Base-by-base conservation (phyloP, 2,888 invertebrate species). In the Diaperis boleti region DNA sequence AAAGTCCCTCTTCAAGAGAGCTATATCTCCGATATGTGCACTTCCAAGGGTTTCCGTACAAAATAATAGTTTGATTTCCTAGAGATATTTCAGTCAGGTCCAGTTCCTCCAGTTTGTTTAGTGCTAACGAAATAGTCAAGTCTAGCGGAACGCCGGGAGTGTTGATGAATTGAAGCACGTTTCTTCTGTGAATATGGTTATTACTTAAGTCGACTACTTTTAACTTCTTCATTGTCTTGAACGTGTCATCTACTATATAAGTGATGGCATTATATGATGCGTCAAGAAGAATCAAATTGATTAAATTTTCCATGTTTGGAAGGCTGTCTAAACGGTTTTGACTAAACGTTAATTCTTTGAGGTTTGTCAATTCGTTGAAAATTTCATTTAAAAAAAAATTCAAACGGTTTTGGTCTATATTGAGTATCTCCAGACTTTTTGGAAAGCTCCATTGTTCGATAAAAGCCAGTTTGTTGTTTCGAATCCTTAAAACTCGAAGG, bases 31-130 rank as follows among this genome's bases (percentile, higher is more conserved):
- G 42, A 14, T 29, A 1, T 20, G n/a, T 15, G 14, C 55, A 55
- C 7, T n/a, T 10, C 55, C 55, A 55, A 2, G 42, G 55, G 29
- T 55, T 55, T 22, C 42, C 55, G 11, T 29, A 55, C n/a, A 55
- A 10, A 7, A 55, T n/a, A 6, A 33, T 1, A 11, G 11, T 10
- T 4, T 33, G 33, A 11, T 33, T 4, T 10, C 5, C 11, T 1
- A 33, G 11, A 33, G 2, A 2, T 1, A 2, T 11, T 2, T 13
- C 33, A 5, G n/a, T 11, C 2, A 33, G 11, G 4, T 11, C 1
- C 13, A 33, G 11, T n/a, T 8, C 31, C 10, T 31, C n/a, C n/a
- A 31, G n/a, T 4, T n/a, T 4, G n/a, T 31, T 31, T 3, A 31
- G 3, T 3, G 31, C 31, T n/a, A 31, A n/a, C 5, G 31, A 33